Evolutionary conservation across 2,797 vertebrate genomes (phyloP).

Genomic region (Chelon auratus): DNA sequence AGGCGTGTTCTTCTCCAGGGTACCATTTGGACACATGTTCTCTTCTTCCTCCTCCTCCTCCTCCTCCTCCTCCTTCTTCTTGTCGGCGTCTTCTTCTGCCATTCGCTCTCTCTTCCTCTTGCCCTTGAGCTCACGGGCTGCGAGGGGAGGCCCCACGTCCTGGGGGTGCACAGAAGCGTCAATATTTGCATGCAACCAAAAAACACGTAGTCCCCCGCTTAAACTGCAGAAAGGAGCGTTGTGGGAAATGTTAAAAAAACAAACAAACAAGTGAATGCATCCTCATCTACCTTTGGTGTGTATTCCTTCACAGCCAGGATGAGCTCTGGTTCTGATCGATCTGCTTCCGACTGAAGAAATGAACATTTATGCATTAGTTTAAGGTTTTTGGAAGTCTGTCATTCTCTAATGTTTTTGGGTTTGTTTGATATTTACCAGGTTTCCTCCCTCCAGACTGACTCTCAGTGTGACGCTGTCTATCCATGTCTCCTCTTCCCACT

Average conservation of each 20-base stretch:
- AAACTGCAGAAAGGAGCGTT: too few relatives aligned
- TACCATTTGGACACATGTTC: conserved; percentile 77
- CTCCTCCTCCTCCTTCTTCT: not conserved
- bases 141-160: conserved; percentile 49
- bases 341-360: conserved; percentile 59
- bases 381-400: not conserved
- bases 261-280: not conserved
- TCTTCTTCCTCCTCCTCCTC: conserved; percentile 61
- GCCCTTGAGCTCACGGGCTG: conserved; percentile 54
- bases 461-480: conserved; percentile 68
- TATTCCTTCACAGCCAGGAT: conserved; percentile 72
- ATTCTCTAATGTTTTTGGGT: not conserved
- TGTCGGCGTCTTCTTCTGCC: conserved; percentile 23
- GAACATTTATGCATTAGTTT: not conserved
- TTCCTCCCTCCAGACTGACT: conserved; percentile 77
- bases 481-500: conserved; percentile 83
- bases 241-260: not conserved
- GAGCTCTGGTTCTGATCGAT: conserved; percentile 58
- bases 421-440: conserved; percentile 50
- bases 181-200: too few relatives aligned
- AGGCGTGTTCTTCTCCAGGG: conserved; percentile 68
- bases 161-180: conserved; percentile 11
- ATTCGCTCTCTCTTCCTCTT: conserved; percentile 77
- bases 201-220: too few relatives aligned
- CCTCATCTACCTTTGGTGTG: conserved; percentile 70